Base-by-base conservation (phyloP, 1,140 invertebrate genomes). In the Drosophila asahinai region DNA sequence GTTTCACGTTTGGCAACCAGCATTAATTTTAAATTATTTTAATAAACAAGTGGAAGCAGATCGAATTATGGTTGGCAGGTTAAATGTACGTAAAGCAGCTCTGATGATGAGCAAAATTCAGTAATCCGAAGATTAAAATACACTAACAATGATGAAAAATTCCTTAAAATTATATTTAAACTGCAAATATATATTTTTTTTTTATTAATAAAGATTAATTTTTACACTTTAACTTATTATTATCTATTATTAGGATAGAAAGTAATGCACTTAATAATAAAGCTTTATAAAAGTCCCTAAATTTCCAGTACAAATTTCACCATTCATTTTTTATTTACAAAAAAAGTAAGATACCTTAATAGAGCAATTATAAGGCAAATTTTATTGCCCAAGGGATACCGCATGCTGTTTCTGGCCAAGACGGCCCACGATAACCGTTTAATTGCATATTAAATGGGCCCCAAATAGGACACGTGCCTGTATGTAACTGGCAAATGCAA, bases 371-470 rank as follows among this genome's bases (percentile, higher is more conserved):
- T 5, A 52, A 36, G 19, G 9, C 30, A 11, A 52, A 38, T 66
- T 52, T 45, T n/a, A 54, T 54, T 65, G 40, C 40, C 40, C 22
- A 22, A 36, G 4, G 19, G 8, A 25, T n/a, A 11, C 19, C 14
- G 54, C 9, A 17, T 14, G 19, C 33, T 52, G 30, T 17, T 67
- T 55, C 63, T 68, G 63, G 67, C 40, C 67, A 45, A 54, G 33
- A 52, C 5, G 55, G 60, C 48, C 17, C 60, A 58, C 59, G 61
- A 79, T 81, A 75, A 79, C 77, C 52, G 47, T 78, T 72, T 90
- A 84, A 84, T 89, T 84, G 66, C 74, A 68, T 67, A 78, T 81
- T 75, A 76, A 84, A 84, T 67, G 27, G 33, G 17, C 42, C 45
- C 61, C 48, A 66, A 81, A 60, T 30, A 59, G 30, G 48, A 43